phyloP scores from a whole-genome alignment of 2,888 invertebrate species.

The Yponomeuta evonymella region DNA sequence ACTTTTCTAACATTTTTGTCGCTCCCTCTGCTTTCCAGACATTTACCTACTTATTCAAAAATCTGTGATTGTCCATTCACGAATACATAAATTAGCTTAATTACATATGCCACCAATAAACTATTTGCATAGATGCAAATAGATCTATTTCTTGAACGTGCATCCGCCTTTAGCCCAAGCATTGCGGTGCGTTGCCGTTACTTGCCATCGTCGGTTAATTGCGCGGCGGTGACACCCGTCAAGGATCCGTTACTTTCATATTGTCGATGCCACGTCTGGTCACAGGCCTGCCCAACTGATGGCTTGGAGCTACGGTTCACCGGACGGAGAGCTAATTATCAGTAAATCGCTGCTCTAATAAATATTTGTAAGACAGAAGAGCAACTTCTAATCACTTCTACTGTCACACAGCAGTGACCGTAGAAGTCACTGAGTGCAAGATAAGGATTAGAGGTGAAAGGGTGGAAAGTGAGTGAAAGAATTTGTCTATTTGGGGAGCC shows the following conservation, averaged over 20 bases:
- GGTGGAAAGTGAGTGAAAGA: no score
- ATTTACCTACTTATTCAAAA: no score
- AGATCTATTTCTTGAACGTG: neutral
- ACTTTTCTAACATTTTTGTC: no score
- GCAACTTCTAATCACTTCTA: neutral
- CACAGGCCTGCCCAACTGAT: neutral
- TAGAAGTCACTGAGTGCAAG: no score
- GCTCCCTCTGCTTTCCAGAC: no score
- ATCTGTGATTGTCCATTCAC: neutral
- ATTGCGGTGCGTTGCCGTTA: neutral
- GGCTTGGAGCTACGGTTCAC: neutral
- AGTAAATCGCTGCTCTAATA: neutral
- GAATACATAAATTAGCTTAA: neutral
- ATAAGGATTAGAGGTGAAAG: no score
- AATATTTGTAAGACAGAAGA: neutral
- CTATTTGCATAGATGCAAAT: neutral
- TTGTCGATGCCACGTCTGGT: neutral
- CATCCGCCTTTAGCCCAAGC: neutral
- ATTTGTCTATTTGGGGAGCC: no score
- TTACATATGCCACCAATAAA: neutral
- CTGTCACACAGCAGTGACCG: no score
- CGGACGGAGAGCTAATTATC: neutral
- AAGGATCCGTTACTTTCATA: neutral
- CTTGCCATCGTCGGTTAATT: neutral
- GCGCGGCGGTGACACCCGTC: neutral